phyloP scores from a whole-genome alignment of 2,888 invertebrate species.

The Eumerus sabulonum region DNA sequence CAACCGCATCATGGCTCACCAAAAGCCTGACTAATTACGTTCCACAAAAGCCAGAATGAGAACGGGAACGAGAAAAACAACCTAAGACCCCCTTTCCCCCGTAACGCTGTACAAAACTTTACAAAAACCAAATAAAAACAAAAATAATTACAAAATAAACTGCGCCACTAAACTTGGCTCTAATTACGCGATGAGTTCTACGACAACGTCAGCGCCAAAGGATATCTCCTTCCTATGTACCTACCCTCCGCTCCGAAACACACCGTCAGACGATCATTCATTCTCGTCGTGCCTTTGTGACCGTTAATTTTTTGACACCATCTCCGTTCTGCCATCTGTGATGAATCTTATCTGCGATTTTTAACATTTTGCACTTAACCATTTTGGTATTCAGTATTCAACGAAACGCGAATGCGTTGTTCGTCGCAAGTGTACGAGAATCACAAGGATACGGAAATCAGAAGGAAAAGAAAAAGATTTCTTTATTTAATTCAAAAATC shows the following conservation, averaged over 20 bases:
- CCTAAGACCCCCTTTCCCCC: not conserved
- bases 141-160: constrained; percentile 69
- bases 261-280: too few species aligned
- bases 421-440: too few species aligned
- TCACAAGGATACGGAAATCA: too few species aligned
- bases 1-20: not conserved
- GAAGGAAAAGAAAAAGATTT: constrained; percentile 27
- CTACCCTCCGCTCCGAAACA: too few species aligned
- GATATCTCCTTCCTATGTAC: not conserved
- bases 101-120: constrained; percentile 53
- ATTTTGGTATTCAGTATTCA: constrained; percentile 27
- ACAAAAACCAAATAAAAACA: constrained; percentile 54
- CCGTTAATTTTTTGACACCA: constrained; percentile 32
- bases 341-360: constrained; percentile 55
- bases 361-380: constrained; percentile 64
- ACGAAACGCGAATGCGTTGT: not conserved
- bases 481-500: constrained; percentile 65
- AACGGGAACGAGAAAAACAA: constrained; percentile 39
- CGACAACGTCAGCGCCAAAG: constrained; percentile 26
- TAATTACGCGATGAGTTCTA: constrained; percentile 63
- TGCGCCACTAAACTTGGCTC: constrained; percentile 68
- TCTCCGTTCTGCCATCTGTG: constrained; percentile 45
- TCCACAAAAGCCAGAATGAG: constrained; percentile 40
- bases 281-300: constrained; percentile 1
- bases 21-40: constrained; percentile 64